Percentiles rank a stretch among this genome's conserved stretches.
These are phyloP conservation scores for Cyclargus thomasi DNA, from an alignment of 1,140 invertebrate species.

Conservation along the genomic window DNA sequence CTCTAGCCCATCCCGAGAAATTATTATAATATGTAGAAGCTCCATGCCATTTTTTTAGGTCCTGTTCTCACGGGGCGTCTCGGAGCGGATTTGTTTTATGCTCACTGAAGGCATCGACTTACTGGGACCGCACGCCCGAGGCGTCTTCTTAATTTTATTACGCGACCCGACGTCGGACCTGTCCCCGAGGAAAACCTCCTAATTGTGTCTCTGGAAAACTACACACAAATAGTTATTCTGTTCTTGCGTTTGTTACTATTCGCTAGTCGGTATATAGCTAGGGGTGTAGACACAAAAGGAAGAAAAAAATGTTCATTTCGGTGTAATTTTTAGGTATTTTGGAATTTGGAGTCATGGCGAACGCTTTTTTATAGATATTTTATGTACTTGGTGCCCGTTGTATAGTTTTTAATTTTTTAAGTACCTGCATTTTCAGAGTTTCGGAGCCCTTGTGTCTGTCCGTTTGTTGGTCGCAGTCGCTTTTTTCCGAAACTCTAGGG, in stretches of 20 bases:
- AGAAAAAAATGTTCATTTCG: too few relatives aligned
- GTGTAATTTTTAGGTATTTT: too few relatives aligned
- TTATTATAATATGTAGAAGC: neutral
- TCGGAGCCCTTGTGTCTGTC: too few relatives aligned
- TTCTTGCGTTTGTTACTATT: slow-evolving; percentile 22
- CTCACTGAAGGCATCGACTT: slow-evolving; percentile 60
- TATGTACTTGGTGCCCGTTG: too few relatives aligned
- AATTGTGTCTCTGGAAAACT: slow-evolving; percentile 64
- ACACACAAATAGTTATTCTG: slow-evolving; percentile 35
- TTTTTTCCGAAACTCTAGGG: too few relatives aligned
- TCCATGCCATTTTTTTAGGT: neutral
- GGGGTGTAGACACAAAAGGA: too few relatives aligned
- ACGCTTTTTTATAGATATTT: too few relatives aligned
- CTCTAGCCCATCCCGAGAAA: too few relatives aligned
- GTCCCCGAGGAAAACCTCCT: slow-evolving; percentile 54
- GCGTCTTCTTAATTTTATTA: slow-evolving; percentile 73
- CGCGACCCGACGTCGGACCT: slow-evolving; percentile 49
- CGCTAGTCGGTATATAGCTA: neutral
- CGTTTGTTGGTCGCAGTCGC: too few relatives aligned
- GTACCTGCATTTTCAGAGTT: too few relatives aligned
- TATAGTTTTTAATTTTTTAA: too few relatives aligned
- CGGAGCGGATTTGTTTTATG: slow-evolving; percentile 69
- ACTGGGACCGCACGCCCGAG: slow-evolving; percentile 52
- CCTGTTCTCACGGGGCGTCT: slow-evolving; percentile 38
- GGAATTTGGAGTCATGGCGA: too few relatives aligned